These are phyloP conservation scores for Mormyrus iriodes DNA, from an alignment of 2,113 vertebrate genomes.

Conservation along the genomic window DNA sequence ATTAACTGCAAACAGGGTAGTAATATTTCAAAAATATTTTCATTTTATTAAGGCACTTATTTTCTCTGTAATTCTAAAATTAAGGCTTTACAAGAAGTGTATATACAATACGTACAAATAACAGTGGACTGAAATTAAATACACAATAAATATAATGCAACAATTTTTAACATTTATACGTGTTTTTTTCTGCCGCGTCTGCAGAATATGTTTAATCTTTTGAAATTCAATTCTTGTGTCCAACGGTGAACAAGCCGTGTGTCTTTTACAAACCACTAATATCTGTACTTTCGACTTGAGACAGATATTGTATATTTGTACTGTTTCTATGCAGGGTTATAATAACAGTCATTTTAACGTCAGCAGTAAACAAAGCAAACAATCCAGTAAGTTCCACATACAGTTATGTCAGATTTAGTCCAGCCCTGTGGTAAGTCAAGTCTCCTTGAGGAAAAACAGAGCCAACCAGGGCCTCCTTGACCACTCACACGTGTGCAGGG, in stretches of 20 bases:
- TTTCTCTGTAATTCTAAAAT: constrained; percentile 42
- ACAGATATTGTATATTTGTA: neutral
- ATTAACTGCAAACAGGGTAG: neutral
- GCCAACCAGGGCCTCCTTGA: neutral
- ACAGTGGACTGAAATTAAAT: constrained; percentile 64
- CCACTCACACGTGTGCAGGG: constrained; percentile 76
- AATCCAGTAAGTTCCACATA: neutral
- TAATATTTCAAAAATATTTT: constrained; percentile 28
- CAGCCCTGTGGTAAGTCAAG: neutral
- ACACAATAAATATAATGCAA: constrained; percentile 65
- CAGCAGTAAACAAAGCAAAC: neutral
- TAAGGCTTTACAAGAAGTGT: constrained; percentile 12
- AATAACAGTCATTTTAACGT: neutral
- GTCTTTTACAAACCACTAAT: neutral
- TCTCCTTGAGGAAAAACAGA: neutral
- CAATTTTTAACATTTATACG: constrained; percentile 54
- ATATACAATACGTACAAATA: constrained; percentile 32
- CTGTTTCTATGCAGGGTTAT: neutral
- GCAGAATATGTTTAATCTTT: constrained; percentile 27
- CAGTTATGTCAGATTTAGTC: neutral
- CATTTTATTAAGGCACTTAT: constrained; percentile 60
- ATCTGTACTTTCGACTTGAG: neutral
- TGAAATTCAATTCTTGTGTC: neutral
- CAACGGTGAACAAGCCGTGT: neutral
- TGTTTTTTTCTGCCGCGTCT: constrained; percentile 38